Evolutionary conservation across 2,888 invertebrate genomes (phyloP).

Genomic region (Endotricha flammealis): DNA sequence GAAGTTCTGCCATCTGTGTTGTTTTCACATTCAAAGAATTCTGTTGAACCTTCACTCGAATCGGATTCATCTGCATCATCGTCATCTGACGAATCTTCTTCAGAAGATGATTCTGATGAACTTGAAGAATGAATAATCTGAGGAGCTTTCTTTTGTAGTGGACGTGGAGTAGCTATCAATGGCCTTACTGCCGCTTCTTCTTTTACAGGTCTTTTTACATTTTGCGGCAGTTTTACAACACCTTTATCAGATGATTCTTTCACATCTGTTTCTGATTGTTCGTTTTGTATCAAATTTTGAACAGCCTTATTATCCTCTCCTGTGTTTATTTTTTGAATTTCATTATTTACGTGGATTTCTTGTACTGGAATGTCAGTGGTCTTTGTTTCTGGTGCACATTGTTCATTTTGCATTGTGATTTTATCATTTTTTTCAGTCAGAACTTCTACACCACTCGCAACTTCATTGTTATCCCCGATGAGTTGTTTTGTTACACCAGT

Average conservation of each 20-base stretch:
- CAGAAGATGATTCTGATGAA: conserved; percentile 63
- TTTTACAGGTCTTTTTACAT: conserved; percentile 57
- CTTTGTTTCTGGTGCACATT: not conserved
- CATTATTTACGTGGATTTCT: conserved; percentile 19
- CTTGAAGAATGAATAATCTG: conserved; percentile 61
- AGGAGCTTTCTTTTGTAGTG: conserved; percentile 74
- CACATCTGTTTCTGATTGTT: conserved; percentile 28
- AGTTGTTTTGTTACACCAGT: not conserved
- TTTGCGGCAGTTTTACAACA: conserved; percentile 18
- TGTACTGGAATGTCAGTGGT: conserved; percentile 52
- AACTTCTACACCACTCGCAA: conserved; percentile 8
- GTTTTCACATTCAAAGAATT: conserved; percentile 68
- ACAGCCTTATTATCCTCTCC: conserved; percentile 9
- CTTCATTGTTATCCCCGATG: not conserved
- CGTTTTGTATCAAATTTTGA: conserved; percentile 28
- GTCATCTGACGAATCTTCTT: conserved; percentile 66
- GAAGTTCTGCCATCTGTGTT: conserved; percentile 80
- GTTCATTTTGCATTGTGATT: not conserved
- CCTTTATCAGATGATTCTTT: conserved; percentile 25
- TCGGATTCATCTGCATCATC: conserved; percentile 62
- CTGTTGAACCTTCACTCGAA: conserved; percentile 57
- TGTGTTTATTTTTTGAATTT: conserved; percentile 1
- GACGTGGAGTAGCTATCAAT: conserved; percentile 80
- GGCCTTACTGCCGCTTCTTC: conserved; percentile 75
- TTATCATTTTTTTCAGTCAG: conserved; percentile 18